Conservation (phyloP, 2,113 vertebrate genomes). For the Edolisoma coerulescens region DNA sequence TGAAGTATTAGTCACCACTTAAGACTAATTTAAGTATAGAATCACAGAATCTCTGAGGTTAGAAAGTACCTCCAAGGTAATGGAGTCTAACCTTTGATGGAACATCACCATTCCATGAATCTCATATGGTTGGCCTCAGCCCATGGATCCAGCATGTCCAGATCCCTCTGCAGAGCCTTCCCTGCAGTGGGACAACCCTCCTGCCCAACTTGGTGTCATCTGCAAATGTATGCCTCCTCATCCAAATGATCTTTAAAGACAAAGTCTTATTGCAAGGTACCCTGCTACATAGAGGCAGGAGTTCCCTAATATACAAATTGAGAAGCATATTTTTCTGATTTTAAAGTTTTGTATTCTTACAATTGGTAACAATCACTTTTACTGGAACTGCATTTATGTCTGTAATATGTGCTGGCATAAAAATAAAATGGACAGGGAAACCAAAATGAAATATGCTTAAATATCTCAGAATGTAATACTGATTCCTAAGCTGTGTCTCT, state of each 20-base stretch:
- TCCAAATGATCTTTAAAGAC: not conserved
- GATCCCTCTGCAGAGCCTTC: not conserved
- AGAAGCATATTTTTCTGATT: not conserved
- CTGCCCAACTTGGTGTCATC: not conserved
- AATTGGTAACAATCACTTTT: not conserved
- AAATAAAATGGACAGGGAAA: not conserved
- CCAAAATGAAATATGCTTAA: not conserved
- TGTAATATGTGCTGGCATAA: not conserved
- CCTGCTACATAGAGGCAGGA: not conserved
- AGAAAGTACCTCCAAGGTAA: not conserved
- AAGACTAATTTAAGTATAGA: not conserved
- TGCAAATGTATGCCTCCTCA: not conserved
- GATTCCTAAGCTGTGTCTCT: not conserved
- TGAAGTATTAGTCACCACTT: not conserved
- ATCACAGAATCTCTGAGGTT: not conserved
- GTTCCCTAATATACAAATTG: not conserved
- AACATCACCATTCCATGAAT: not conserved
- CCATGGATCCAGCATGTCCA: not conserved
- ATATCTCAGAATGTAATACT: not conserved
- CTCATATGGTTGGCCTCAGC: accelerated
- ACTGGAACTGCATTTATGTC: not conserved
- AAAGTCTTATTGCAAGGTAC: not conserved
- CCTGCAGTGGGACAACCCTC: not conserved
- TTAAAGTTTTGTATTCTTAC: not conserved
- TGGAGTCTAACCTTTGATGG: accelerated